Conservation (phyloP, 2,797 vertebrate species). For the Emys orbicularis region DNA sequence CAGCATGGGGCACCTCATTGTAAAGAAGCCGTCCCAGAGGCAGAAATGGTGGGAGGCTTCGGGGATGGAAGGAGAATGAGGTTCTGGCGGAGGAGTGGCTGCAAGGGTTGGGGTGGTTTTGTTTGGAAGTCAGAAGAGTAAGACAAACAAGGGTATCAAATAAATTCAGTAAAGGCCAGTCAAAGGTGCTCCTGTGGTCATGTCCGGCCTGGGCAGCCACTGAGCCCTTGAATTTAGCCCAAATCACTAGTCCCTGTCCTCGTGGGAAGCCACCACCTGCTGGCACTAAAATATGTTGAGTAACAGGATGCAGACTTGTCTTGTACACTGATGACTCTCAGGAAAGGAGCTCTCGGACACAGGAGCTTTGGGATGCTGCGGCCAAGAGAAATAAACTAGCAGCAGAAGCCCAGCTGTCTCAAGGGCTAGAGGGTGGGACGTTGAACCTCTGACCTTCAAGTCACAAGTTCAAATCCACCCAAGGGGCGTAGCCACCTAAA, state of each 20-base stretch:
- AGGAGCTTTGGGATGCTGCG: neutral
- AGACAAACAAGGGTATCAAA: neutral
- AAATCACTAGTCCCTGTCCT: neutral
- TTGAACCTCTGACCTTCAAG: neutral
- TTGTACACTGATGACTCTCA: neutral
- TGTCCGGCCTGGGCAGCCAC: neutral
- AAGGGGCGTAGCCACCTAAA: neutral
- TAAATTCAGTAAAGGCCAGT: neutral
- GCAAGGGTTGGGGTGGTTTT: neutral
- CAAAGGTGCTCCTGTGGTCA: neutral
- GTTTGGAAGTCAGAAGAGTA: neutral
- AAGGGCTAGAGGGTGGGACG: neutral
- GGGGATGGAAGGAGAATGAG: neutral
- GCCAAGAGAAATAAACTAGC: neutral
- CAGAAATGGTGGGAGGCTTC: neutral
- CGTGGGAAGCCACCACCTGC: neutral
- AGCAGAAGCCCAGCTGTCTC: neutral
- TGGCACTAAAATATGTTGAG: no score
- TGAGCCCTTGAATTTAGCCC: neutral
- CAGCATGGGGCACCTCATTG: neutral
- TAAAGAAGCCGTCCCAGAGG: neutral
- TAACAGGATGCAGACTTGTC: neutral
- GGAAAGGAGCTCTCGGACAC: neutral
- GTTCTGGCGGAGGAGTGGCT: neutral
- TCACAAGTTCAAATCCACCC: neutral